Evolutionary conservation across 2,888 invertebrate species (phyloP).

Genomic region (Frankliniella intonsa): DNA sequence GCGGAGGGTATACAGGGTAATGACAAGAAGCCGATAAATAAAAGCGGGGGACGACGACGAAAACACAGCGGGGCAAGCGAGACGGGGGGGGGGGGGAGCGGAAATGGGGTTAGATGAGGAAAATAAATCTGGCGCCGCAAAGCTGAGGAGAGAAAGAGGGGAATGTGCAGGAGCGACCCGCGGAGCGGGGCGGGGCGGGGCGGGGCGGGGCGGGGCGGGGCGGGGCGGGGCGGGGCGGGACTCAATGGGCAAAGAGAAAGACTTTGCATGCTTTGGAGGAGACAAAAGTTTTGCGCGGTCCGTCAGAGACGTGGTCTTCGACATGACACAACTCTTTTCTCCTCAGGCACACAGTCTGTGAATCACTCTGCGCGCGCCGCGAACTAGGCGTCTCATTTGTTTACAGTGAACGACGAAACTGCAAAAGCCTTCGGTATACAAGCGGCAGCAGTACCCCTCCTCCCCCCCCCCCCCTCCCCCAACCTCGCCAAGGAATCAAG

Average conservation of each 20-base stretch:
- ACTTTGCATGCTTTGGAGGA: too few species aligned
- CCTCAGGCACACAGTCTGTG: too few species aligned
- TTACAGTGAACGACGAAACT: too few species aligned
- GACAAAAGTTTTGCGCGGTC: too few species aligned
- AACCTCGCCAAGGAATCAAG: neutral
- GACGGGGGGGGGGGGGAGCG: neutral
- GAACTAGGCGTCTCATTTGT: too few species aligned
- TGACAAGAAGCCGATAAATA: slow-evolving; percentile 4
- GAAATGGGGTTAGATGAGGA: neutral
- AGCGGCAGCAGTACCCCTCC: too few species aligned
- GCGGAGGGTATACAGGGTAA: neutral
- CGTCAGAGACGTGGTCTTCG: too few species aligned
- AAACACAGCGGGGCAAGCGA: neutral
- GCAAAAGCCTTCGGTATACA: too few species aligned
- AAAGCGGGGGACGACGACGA: neutral
- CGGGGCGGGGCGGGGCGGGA: neutral
- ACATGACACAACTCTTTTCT: too few species aligned
- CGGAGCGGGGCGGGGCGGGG: neutral
- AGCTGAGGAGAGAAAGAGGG: neutral
- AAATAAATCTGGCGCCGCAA: neutral
- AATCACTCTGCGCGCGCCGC: too few species aligned
- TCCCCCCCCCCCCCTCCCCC: neutral
- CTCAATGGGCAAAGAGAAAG: too few species aligned
- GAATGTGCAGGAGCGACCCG: neutral
- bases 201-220: neutral